Percentiles rank a stretch among this genome's conserved stretches.
Conservation (phyloP, 2,113 vertebrate genomes). For the Micronycteris hirsuta region DNA sequence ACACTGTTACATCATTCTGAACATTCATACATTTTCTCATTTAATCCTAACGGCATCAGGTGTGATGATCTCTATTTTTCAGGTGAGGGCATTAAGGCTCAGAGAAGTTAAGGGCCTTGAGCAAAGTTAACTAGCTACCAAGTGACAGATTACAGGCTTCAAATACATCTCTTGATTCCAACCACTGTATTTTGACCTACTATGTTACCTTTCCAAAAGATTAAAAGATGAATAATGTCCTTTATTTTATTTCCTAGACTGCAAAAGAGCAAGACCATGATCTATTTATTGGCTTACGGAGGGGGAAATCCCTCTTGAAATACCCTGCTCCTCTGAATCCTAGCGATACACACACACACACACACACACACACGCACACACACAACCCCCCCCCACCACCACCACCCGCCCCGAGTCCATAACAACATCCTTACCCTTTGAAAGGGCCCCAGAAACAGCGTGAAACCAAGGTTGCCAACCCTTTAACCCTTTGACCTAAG, state of each 20-base stretch:
- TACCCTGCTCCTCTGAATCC: not conserved
- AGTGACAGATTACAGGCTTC: not conserved
- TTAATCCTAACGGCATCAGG: not conserved
- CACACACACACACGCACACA: not conserved
- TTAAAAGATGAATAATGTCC: not conserved
- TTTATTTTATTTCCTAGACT: conserved; percentile 14
- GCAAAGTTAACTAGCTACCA: not conserved
- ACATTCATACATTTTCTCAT: not conserved
- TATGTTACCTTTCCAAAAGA: not conserved
- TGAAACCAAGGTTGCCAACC: not conserved
- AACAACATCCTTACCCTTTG: not conserved
- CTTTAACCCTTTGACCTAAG: not conserved
- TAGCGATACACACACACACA: not conserved
- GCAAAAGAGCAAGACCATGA: not conserved
- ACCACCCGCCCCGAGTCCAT: too few species aligned
- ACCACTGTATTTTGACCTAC: not conserved
- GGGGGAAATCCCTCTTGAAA: not conserved
- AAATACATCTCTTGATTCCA: not conserved
- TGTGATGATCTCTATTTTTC: not conserved
- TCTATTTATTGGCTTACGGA: not conserved
- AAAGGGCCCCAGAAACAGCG: not conserved
- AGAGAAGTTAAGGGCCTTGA: not conserved
- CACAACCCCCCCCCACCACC: too few species aligned
- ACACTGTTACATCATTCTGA: not conserved
- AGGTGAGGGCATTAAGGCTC: not conserved